These are phyloP conservation scores for Bucorvus abyssinicus DNA, from an alignment of 2,797 vertebrate genomes.

Conservation along the genomic window DNA sequence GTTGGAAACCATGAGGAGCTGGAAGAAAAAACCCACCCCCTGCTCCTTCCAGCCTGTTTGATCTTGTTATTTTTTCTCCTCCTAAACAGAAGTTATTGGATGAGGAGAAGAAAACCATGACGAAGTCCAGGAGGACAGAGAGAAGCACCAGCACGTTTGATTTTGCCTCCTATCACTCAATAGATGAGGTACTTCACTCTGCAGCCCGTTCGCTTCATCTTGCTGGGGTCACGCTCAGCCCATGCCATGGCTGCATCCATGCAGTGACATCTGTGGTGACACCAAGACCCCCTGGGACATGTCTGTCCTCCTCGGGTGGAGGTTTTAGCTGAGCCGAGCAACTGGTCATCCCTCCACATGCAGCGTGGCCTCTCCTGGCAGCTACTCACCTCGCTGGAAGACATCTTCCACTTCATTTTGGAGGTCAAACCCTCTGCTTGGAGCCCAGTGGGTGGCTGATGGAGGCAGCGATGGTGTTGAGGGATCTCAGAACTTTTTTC, in stretches of 20 bases:
- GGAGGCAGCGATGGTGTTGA: neutral
- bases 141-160: slow-evolving; percentile 66
- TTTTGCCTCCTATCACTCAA: slow-evolving; percentile 74
- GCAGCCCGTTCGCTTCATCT: neutral
- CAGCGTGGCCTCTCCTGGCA: neutral
- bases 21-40: neutral
- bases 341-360: rapidly evolving
- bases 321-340: neutral
- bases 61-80: neutral
- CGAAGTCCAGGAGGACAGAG: slow-evolving; percentile 26
- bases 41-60: neutral
- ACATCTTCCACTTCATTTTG: neutral
- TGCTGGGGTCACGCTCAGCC: neutral
- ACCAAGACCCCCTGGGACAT: rapidly evolving
- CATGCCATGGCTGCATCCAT: rapidly evolving
- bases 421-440: neutral
- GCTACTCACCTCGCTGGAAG: neutral
- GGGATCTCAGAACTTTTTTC: neutral
- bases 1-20: neutral
- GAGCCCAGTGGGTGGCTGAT: neutral
- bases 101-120: slow-evolving; percentile 69
- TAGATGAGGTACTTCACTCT: slow-evolving; percentile 70
- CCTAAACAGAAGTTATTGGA: slow-evolving; percentile 68
- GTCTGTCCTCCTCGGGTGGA: neutral
- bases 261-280: rapidly evolving